A percentile compares a stretch with the other conserved stretches of the same genome.
These are phyloP conservation scores for Patella pellucida DNA, from an alignment of 2,888 invertebrate species.

Conservation along the genomic window DNA sequence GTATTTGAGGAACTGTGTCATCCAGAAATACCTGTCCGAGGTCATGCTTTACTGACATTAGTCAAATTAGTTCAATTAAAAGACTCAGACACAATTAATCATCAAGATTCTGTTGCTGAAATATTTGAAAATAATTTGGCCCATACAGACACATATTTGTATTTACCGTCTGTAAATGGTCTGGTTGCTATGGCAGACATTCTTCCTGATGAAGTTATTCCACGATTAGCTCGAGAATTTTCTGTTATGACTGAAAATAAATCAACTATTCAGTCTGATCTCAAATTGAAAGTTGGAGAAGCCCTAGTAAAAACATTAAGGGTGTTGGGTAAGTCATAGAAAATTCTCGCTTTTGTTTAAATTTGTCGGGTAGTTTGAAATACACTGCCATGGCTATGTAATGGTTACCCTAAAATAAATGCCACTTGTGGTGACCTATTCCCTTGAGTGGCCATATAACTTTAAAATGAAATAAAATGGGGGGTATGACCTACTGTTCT, in stretches of 20 bases:
- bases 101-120: constrained; percentile 76
- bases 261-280: constrained; percentile 50
- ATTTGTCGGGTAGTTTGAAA: too few species aligned
- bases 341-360: neutral
- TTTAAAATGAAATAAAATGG: too few species aligned
- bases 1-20: constrained; percentile 81
- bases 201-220: constrained; percentile 80
- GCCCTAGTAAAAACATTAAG: constrained; percentile 81
- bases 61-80: constrained; percentile 80
- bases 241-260: constrained; percentile 32
- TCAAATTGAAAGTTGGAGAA: constrained; percentile 86
- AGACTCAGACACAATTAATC: constrained; percentile 77
- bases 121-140: constrained; percentile 84
- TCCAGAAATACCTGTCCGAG: constrained; percentile 82
- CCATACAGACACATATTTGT: constrained; percentile 86
- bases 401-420: too few species aligned
- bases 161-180: constrained; percentile 84
- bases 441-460: too few species aligned
- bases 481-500: too few species aligned
- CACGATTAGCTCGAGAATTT: constrained; percentile 80
- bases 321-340: constrained; percentile 77
- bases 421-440: too few species aligned
- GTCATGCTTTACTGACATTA: constrained; percentile 83
- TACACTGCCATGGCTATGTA: too few species aligned
- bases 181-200: constrained; percentile 79